Evolutionary conservation across 2,113 vertebrate species (phyloP).

Genomic region (Gopherus evgoodei): DNA sequence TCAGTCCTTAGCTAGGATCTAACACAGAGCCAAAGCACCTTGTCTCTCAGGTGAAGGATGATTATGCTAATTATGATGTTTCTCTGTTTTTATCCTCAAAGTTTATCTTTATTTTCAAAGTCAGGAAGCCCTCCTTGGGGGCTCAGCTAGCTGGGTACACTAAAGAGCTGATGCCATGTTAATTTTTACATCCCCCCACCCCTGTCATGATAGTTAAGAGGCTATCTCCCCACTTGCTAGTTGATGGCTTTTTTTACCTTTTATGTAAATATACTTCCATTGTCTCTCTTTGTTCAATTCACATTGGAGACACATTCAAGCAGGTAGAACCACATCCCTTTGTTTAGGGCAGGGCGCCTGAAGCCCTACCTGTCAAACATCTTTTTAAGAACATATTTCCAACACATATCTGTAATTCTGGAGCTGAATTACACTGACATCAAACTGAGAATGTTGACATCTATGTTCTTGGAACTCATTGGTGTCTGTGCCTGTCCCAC

Average conservation of each 20-base stretch:
- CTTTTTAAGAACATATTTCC: too few species aligned
- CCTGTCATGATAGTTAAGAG: too few species aligned
- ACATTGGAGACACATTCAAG: background rate
- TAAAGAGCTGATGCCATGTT: background rate
- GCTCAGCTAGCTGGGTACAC: background rate
- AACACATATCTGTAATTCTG: background rate
- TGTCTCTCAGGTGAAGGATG: too few species aligned
- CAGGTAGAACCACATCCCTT: background rate
- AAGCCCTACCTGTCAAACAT: background rate
- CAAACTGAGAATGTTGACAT: slow-evolving; percentile 30
- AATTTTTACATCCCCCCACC: background rate
- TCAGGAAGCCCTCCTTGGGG: too few species aligned
- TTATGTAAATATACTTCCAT: background rate
- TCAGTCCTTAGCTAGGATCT: too few species aligned
- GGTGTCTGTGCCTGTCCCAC: background rate
- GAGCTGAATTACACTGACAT: background rate
- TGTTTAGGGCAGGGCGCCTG: background rate
- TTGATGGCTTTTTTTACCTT: background rate
- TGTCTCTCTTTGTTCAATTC: background rate
- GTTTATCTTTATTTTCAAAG: background rate
- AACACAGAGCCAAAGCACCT: too few species aligned
- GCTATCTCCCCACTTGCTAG: background rate
- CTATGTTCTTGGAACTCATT: slow-evolving; percentile 34
- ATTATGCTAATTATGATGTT: too few species aligned
- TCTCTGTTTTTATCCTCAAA: too few species aligned